phyloP scores from a whole-genome alignment of 2,797 vertebrate species.

The Lepilemur ruficaudatus region DNA sequence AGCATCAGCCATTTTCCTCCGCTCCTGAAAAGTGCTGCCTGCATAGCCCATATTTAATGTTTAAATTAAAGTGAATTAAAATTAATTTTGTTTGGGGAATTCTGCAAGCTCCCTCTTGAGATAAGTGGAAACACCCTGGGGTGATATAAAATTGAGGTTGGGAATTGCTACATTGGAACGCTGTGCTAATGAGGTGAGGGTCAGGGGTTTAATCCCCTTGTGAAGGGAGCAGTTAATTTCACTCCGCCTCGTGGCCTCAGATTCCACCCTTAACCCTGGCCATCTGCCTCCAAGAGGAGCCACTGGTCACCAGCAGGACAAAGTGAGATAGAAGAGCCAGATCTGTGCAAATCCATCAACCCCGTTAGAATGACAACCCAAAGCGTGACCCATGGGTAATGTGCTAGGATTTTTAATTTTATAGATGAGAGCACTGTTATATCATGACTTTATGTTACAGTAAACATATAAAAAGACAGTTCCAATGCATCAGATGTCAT shows the following conservation, averaged over 20 bases:
- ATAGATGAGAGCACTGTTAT: not conserved
- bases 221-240: constrained; percentile 55
- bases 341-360: not conserved
- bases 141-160: constrained; percentile 3
- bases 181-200: constrained; percentile 55
- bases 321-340: not conserved
- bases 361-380: not conserved
- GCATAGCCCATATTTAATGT: constrained; percentile 1
- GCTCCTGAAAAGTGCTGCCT: not conserved
- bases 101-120: constrained; percentile 43
- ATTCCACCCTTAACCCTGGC: constrained; percentile 56
- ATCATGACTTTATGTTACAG: not conserved
- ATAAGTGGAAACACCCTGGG: constrained; percentile 45
- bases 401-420: constrained; percentile 10
- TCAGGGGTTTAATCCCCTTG: constrained; percentile 53
- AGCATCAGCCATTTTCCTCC: not conserved
- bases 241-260: constrained; percentile 32
- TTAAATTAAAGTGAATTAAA: constrained; percentile 62
- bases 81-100: constrained; percentile 57
- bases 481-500: not conserved
- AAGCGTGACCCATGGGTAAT: not conserved
- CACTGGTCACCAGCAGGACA: constrained; percentile 20
- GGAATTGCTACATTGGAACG: not conserved
- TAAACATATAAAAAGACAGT: not conserved
- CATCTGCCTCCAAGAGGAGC: constrained; percentile 62